phyloP scores from a whole-genome alignment of 2,888 invertebrate genomes.

The Phyto melanocephala region DNA sequence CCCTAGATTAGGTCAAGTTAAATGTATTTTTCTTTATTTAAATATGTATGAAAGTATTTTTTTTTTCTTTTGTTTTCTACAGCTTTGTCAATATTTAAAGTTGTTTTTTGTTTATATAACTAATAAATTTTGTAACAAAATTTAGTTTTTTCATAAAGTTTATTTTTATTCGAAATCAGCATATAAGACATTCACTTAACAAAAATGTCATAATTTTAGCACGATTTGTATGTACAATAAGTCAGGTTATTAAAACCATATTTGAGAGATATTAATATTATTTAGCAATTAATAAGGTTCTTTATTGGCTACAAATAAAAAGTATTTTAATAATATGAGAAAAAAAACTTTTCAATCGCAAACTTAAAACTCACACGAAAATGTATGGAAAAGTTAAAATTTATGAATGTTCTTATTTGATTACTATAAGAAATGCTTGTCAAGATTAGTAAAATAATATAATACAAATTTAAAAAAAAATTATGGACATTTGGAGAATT shows the following conservation, averaged over 20 bases:
- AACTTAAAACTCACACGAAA: background rate
- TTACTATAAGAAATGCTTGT: no score
- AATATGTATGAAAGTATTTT: no score
- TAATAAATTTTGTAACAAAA: background rate
- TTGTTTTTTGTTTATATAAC: background rate
- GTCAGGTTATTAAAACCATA: background rate
- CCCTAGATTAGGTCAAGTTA: slow-evolving; percentile 42
- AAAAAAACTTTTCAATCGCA: background rate
- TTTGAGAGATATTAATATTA: background rate
- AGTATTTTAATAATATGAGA: background rate
- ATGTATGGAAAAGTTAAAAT: background rate
- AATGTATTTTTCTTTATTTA: background rate
- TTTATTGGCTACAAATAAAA: background rate
- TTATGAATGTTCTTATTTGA: no score
- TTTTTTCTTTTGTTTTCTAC: background rate
- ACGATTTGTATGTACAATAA: slow-evolving; percentile 21
- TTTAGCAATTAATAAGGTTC: background rate
- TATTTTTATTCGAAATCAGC: no score
- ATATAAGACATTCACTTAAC: background rate
- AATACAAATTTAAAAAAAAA: no score
- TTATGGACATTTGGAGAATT: no score
- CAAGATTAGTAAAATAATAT: no score
- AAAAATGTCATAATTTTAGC: slow-evolving; percentile 24
- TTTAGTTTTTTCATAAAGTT: background rate
- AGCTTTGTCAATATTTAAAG: background rate